These are phyloP conservation scores for Cyprinodon tularosa DNA, from an alignment of 2,113 vertebrate genomes.

Conservation along the genomic window DNA sequence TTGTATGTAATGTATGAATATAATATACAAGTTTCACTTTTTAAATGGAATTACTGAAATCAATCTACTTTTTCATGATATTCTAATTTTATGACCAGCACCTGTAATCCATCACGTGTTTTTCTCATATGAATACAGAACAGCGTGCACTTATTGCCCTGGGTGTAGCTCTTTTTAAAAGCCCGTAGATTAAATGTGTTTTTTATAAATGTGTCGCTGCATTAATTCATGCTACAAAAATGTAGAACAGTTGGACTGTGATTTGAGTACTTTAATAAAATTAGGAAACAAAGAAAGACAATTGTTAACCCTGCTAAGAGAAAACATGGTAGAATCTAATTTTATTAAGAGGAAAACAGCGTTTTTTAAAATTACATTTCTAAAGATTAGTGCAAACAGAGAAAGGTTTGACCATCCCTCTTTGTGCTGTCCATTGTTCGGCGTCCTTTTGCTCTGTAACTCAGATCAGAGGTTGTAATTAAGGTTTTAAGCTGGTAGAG, in stretches of 20 bases:
- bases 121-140: conserved; percentile 15
- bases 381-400: background rate
- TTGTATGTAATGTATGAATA: too few relatives aligned
- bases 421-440: background rate
- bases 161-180: background rate
- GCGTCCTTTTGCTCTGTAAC: background rate
- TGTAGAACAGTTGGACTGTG: background rate
- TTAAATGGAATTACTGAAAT: too few relatives aligned
- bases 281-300: background rate
- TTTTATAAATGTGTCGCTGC: background rate
- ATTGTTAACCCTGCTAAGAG: background rate
- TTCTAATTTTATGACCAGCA: too few relatives aligned
- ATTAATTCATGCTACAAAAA: background rate
- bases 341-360: background rate
- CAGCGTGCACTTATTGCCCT: background rate
- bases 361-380: background rate
- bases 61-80: too few relatives aligned
- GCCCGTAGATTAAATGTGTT: background rate
- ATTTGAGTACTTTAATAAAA: background rate
- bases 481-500: background rate
- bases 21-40: too few relatives aligned
- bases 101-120: conserved; percentile 15
- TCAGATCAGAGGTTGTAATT: too few relatives aligned
- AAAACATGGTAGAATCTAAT: background rate
- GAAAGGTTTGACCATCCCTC: background rate